Percentiles rank a stretch among this genome's conserved stretches.
Conservation (phyloP, 2,797 vertebrate species). For the Phoxinus dragarum region DNA sequence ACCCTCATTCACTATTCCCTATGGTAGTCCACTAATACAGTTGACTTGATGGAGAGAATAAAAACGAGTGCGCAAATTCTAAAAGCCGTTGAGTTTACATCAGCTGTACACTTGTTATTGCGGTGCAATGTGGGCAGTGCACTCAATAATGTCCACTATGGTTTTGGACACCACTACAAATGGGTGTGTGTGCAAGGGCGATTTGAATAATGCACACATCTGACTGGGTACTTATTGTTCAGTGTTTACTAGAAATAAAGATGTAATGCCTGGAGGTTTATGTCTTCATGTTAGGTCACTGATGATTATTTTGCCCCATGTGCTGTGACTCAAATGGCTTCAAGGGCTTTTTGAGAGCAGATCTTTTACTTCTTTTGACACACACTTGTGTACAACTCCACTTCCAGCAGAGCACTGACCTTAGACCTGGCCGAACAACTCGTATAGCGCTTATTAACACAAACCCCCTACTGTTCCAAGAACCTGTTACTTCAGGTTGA, state of each 20-base stretch:
- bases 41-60: too few relatives aligned
- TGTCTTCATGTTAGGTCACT: conserved; percentile 32
- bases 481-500: conserved; percentile 24
- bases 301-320: conserved; percentile 22
- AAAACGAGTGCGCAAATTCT: too few relatives aligned
- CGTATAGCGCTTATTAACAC: conserved; percentile 13
- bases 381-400: background rate
- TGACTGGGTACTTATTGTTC: conserved; percentile 28
- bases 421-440: conserved; percentile 33
- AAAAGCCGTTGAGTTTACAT: too few relatives aligned
- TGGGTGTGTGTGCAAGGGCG: too few relatives aligned
- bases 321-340: conserved; percentile 29
- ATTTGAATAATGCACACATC: conserved; percentile 3
- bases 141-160: too few relatives aligned
- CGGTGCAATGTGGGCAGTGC: too few relatives aligned
- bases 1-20: too few relatives aligned
- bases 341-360: background rate
- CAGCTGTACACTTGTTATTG: too few relatives aligned
- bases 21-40: too few relatives aligned
- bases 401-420: conserved; percentile 33
- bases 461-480: conserved; percentile 27
- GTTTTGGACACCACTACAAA: too few relatives aligned
- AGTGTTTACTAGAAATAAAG: conserved; percentile 33
- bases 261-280: conserved; percentile 30
- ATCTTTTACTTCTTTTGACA: conserved; percentile 19